A percentile compares a stretch with the other conserved stretches of the same genome.
phyloP scores from a whole-genome alignment of 2,113 vertebrate genomes.

The Mormyrus iriodes region DNA sequence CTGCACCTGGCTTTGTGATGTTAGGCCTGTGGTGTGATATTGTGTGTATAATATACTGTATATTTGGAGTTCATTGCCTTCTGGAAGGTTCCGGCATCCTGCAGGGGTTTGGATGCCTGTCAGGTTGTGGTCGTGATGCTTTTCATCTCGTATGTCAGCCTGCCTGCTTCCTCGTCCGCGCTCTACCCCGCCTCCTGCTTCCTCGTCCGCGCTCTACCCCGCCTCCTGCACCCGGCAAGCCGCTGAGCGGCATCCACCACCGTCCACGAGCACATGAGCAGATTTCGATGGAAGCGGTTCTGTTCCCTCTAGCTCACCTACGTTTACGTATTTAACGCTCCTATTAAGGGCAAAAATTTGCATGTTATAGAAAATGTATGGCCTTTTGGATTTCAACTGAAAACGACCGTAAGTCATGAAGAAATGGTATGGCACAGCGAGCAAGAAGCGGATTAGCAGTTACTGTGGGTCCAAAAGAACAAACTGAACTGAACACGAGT shows the following conservation, averaged over 20 bases:
- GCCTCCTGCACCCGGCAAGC: not conserved
- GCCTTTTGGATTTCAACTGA: not conserved
- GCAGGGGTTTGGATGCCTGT: not conserved
- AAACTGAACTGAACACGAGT: no score
- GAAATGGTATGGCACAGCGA: no score
- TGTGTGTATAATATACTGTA: not conserved
- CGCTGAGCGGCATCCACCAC: not conserved
- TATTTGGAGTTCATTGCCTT: not conserved
- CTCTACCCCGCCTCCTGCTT: not conserved
- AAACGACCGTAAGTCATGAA: not conserved
- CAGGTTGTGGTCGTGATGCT: not conserved
- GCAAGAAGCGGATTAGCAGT: no score
- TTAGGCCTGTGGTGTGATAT: not conserved
- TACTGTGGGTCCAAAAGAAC: no score
- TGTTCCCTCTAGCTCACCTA: not conserved
- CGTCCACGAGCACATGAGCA: not conserved
- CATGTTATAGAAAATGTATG: not conserved
- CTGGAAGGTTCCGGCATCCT: not conserved
- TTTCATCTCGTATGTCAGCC: not conserved
- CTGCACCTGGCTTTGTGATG: not conserved
- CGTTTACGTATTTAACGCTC: not conserved
- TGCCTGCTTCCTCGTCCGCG: not conserved
- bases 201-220: no score
- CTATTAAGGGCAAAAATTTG: not conserved
- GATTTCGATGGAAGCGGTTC: not conserved